Evolutionary conservation across 1,140 invertebrate species (phyloP).

Genomic region (Drosophila watanabei): DNA sequence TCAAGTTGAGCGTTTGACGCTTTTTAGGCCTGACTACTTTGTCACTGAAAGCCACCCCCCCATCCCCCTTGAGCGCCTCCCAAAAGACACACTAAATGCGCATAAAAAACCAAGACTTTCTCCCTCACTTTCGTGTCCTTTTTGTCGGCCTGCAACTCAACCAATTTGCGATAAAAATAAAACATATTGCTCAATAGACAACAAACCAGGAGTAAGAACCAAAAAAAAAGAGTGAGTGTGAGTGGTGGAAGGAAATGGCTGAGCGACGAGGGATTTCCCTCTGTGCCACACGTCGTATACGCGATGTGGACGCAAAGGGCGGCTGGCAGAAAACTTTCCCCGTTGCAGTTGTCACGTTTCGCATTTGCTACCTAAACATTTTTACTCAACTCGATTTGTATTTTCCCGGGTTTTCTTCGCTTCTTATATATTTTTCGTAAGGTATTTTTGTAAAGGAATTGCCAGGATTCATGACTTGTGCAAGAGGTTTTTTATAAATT

Average conservation of each 20-base stretch:
- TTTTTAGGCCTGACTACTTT: slow-evolving; percentile 61
- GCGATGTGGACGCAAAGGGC: slow-evolving; percentile 39
- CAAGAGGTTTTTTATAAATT: background rate
- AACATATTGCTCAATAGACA: slow-evolving; percentile 79
- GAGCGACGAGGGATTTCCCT: slow-evolving; percentile 21
- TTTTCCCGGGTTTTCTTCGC: slow-evolving; percentile 6
- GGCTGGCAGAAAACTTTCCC: slow-evolving; percentile 53
- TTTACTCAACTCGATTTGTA: slow-evolving; percentile 41
- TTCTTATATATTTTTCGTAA: slow-evolving; percentile 22
- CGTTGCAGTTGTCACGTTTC: slow-evolving; percentile 77
- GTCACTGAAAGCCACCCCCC: slow-evolving; percentile 11
- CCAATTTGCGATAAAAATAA: slow-evolving; percentile 83
- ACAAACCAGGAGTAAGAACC: slow-evolving; percentile 45
- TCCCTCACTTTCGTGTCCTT: slow-evolving; percentile 21
- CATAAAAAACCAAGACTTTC: slow-evolving; percentile 51
- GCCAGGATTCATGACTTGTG: background rate
- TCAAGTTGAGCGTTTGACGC: slow-evolving; percentile 58
- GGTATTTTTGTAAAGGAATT: slow-evolving; percentile 8
- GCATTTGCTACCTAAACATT: slow-evolving; percentile 73
- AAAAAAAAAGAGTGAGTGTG: slow-evolving; percentile 7
- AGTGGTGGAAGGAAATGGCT: background rate
- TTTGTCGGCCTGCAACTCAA: slow-evolving; percentile 57
- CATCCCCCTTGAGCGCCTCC: background rate
- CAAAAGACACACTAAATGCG: slow-evolving; percentile 50
- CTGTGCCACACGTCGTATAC: slow-evolving; percentile 64